Evolutionary conservation across 2,797 vertebrate species (phyloP).

Genomic region (Liasis olivaceus): DNA sequence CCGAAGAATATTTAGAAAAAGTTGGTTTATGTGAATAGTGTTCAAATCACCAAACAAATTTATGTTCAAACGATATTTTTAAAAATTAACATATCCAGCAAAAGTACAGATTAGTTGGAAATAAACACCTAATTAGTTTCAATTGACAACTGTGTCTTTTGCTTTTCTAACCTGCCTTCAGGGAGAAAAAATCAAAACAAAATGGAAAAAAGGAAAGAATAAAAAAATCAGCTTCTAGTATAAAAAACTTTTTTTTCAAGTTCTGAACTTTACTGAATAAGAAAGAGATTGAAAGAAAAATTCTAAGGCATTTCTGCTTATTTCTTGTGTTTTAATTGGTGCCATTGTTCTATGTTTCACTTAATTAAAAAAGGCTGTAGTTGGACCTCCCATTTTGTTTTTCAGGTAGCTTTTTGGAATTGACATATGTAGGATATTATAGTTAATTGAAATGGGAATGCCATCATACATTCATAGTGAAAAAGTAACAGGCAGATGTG

Average conservation of each 20-base stretch:
- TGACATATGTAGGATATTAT: background rate
- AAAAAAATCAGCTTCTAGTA: background rate
- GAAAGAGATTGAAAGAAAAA: conserved; percentile 58
- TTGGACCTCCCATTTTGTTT: background rate
- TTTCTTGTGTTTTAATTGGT: background rate
- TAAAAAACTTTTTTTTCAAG: background rate
- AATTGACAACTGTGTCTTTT: conserved; percentile 5
- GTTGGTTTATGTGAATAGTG: background rate
- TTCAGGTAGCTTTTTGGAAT: background rate
- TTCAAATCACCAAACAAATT: background rate
- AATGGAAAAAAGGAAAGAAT: no score
- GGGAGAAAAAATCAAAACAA: background rate
- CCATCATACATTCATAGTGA: no score
- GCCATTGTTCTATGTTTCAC: background rate
- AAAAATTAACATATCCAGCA: background rate
- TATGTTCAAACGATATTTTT: background rate
- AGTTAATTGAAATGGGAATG: no score
- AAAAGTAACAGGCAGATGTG: no score
- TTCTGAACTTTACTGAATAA: conserved; percentile 56
- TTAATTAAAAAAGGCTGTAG: background rate
- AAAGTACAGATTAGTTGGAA: background rate
- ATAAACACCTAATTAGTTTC: conserved; percentile 19
- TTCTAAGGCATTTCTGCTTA: conserved; percentile 30
- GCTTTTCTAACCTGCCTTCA: background rate
- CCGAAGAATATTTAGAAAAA: background rate